Evolutionary conservation across 2,797 vertebrate species (phyloP), one percentile per base, ranked within the genome.

Genomic region (Borostomias antarcticus): DNA sequence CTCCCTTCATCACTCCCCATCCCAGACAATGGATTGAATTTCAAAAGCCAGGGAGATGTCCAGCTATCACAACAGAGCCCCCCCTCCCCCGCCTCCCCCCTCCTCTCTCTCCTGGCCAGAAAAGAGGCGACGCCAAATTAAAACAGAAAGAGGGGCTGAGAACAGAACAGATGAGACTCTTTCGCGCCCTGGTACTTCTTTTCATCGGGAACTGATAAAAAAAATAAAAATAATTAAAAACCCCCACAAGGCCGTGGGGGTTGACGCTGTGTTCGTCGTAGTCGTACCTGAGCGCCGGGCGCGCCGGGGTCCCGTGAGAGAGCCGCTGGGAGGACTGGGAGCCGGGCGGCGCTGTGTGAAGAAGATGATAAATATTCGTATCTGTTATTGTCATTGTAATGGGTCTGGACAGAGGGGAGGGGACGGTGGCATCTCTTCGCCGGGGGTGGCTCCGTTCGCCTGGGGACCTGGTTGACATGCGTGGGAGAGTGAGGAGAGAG

Each of bases 21-120:
- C 85, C 85, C 89, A 91, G 86, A 93, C 91, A 93, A 93, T 91
- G 86, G 89, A 90, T 88, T 87, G 90, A 89, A 92, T 91, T 92
- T 93, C 90, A 90, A 92, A 92, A 91, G 90, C 87, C 89, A 89
- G 90, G 90, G 91, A 91, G 90, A 90, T 91, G 91, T 91, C 90
- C 91, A 87, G 89, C 92, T 92, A 92, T 93, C 91, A 87, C 88
- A 89, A 85, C 81, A 83, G 80, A 62, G 76, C 85, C 85, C 86
- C 77, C 52, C 25, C 35, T 21, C 25, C 47, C 26, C 28, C 3
- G 43, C 33, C 35, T 65, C 25, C 28, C 19, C n/a, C 25, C 58
- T 26, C n/a, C 30, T 33, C 23, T 25, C 25, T 9, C 13, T 50
- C 58, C 58, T 25, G 29, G 48, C 21, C 25, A 50, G 11, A 58